Percentiles rank a stretch among this genome's conserved stretches.
Evolutionary conservation across 30 jellyfish, hydroid and myxozoan species (phyloP).

Genomic region (Morbakka virulenta): DNA sequence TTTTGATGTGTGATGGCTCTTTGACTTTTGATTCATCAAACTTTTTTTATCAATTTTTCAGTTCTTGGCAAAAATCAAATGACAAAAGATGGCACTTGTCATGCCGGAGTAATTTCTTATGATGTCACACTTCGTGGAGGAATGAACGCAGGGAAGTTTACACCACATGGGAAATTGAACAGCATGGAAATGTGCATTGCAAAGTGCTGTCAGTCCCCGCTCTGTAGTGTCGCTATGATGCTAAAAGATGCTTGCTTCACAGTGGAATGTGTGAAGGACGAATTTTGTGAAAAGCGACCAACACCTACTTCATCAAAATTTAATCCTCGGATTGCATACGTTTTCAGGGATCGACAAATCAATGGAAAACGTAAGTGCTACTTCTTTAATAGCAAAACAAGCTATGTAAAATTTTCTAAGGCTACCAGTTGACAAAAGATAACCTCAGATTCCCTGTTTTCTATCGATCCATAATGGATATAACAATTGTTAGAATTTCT

Average conservation of each 20-base stretch:
- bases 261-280: conserved; percentile 82
- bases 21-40: too few relatives aligned
- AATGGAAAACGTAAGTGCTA: conserved; percentile 31
- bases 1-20: too few relatives aligned
- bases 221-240: conserved; percentile 97
- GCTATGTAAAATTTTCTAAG: too few relatives aligned
- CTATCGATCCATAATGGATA: too few relatives aligned
- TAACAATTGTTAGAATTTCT: too few relatives aligned
- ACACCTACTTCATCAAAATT: conserved; percentile 81
- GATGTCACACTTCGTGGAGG: conserved; percentile 97
- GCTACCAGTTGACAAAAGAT: too few relatives aligned
- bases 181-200: conserved; percentile 89
- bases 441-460: too few relatives aligned
- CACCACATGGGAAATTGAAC: conserved; percentile 94
- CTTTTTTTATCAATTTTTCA: conserved; percentile 9
- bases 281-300: conserved; percentile 87
- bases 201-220: conserved; percentile 68
- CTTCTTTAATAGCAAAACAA: neutral
- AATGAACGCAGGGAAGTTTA: conserved; percentile 86
- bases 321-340: conserved; percentile 89
- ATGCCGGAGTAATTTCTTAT: conserved; percentile 90
- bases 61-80: conserved; percentile 48
- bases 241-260: conserved; percentile 93
- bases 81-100: conserved; percentile 89
- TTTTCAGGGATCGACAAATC: conserved; percentile 58